A percentile compares a stretch with the other conserved stretches of the same genome.
Conservation (phyloP, 2,113 vertebrate species). For the Pan troglodytes region NHGRI_mPanTro3-v2.1_pri NC_072419.2:42776001-42776500, state of each 20-base stretch:
- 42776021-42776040: neutral
- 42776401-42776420: neutral
- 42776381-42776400: neutral
- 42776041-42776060: neutral
- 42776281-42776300: neutral
- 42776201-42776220: neutral
- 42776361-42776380: neutral
- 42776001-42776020: neutral
- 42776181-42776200: neutral
- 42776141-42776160: neutral
- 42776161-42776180: neutral
- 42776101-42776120: neutral
- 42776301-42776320: neutral
- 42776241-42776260: neutral
- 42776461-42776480: too few species aligned
- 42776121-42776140: neutral
- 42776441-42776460: too few species aligned
- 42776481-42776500: too few species aligned
- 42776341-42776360: neutral
- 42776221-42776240: neutral
- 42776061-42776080: neutral
- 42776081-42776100: neutral
- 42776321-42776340: neutral
- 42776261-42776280: neutral
- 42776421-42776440: too few species aligned